Base-by-base conservation (phyloP, 2,888 invertebrate genomes). In the Automeris io region DNA sequence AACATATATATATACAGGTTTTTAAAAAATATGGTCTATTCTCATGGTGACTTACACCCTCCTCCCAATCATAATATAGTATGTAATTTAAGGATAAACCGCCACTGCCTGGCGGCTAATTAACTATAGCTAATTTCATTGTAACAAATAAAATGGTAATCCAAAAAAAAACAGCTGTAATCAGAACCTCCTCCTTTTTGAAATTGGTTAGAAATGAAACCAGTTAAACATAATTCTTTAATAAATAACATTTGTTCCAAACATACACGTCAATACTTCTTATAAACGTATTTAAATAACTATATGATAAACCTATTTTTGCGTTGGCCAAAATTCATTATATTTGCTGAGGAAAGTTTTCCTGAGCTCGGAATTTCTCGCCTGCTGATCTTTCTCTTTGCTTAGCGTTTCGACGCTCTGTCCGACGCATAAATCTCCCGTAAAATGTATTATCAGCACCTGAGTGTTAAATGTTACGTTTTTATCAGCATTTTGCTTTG, bases 311-410 rank as follows among this genome's bases (percentile, higher is more conserved):
- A n/a, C n/a, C 53, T 76, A 81, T 58, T 83, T 82, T 48, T 81
- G 75, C 35, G 77, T 70, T 13, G 82, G 79, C 85, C 86, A 86
- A 55, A 75, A 76, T 54, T 86, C 85, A 43, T 86, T 86, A 52
- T 79, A 86, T 54, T 86, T 86, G 11, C 77, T 73, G 12, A 86
- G 64, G 52, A 82, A 89, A 0, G 88, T 89, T 68, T 88, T 88
- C 49, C 90, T 75, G 55, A 91, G 82, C 70, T 89, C 89, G 29
- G 89, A 89, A 62, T 90, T 90, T 37, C 91, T 77, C 2, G 88
- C 88, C 56, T 90, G 90, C 47, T 91, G 91, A 47, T 91, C 91
- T 26, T 88, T 79, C 56, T 90, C 91, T 58, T 90, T 90, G 69
- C 90, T 90, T 7, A 91, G 70, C 0, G 90, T 88, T 58, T 91